Evolutionary conservation across 2,113 vertebrate genomes (phyloP).

Genomic region (Pseudonaja textilis): DNA sequence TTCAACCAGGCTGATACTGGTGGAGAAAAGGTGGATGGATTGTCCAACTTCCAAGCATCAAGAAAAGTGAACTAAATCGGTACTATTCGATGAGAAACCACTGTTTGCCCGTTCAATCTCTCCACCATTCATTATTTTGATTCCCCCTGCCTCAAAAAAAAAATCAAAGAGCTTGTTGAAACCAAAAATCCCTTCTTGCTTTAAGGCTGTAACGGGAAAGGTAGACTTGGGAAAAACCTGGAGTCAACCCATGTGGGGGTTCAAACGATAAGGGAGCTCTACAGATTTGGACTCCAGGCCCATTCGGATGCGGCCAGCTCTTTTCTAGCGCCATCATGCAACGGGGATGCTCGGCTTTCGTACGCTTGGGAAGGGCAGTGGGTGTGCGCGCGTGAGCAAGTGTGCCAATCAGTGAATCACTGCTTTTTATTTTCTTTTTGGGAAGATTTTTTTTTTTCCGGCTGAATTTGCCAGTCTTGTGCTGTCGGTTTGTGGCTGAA

Average conservation of each 20-base stretch:
- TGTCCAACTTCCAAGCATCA: background rate
- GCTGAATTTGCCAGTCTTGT: constrained; percentile 45
- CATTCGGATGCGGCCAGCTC: background rate
- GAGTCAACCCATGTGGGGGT: background rate
- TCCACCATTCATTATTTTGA: background rate
- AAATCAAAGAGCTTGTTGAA: background rate
- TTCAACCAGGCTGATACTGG: background rate
- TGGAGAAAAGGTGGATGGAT: background rate
- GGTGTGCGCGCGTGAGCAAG: background rate
- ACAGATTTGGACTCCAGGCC: background rate
- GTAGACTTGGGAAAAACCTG: background rate
- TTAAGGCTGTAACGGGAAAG: background rate
- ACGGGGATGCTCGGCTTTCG: background rate
- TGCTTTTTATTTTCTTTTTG: constrained; percentile 50
- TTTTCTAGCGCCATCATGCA: background rate
- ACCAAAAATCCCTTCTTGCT: background rate
- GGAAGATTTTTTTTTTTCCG: constrained; percentile 5
- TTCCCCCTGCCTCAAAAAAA: background rate
- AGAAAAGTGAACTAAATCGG: background rate
- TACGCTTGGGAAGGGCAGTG: constrained; percentile 14
- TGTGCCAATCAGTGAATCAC: constrained; percentile 17
- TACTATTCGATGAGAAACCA: background rate
- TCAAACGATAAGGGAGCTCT: background rate
- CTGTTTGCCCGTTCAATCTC: background rate
- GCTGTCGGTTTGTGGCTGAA: constrained; percentile 65